Evolutionary conservation across 1,140 invertebrate genomes (phyloP), one percentile per base, ranked within the genome.

Genomic region (Lithobius niger): DNA sequence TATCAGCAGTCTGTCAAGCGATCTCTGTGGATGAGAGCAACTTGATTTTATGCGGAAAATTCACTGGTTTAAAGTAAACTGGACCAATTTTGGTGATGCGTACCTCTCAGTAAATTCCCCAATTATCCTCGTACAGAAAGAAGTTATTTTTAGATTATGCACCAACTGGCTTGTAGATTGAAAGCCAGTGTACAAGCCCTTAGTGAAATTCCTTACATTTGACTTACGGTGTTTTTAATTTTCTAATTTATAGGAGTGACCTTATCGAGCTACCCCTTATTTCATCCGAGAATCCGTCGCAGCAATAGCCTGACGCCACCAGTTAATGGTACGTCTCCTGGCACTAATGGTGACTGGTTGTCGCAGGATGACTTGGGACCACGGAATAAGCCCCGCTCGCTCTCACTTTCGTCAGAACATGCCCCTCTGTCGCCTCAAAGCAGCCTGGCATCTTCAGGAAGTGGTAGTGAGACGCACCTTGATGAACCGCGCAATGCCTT

Each of bases 231-330:
- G 57, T 18, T 50, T 26, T 25, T 59, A 43, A 51, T 49, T 28
- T 54, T 49, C 47, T 52, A 44, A 44, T n/a, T 53, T 51, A n/a
- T 53, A 52, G 18, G 3, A 28, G 24, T 26, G 26, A 31, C 6
- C 24, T 13, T 13, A 26, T 24, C 48, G 16, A 50, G n/a, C 27
- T 50, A 10, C 19, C n/a, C 48, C 6, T 4, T n/a, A 25, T 58
- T 52, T 19, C 63, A 65, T 48, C 62, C 63, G 15, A 60, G 77
- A 62, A 76, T 79, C 36, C 77, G 86, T 55, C 75, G 88, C 52
- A 89, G 86, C 28, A 89, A 88, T 63, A 88, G 85, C 67, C 67
- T 90, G 53, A 88, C 86, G 22, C 86, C 85, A 15, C 83, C 82
- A 18, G 22, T 25, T 21, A 19, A 6, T 58, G 44, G 21, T 13